Evolutionary conservation across 2,888 invertebrate genomes (phyloP).

Genomic region (Troides aeacus): DNA sequence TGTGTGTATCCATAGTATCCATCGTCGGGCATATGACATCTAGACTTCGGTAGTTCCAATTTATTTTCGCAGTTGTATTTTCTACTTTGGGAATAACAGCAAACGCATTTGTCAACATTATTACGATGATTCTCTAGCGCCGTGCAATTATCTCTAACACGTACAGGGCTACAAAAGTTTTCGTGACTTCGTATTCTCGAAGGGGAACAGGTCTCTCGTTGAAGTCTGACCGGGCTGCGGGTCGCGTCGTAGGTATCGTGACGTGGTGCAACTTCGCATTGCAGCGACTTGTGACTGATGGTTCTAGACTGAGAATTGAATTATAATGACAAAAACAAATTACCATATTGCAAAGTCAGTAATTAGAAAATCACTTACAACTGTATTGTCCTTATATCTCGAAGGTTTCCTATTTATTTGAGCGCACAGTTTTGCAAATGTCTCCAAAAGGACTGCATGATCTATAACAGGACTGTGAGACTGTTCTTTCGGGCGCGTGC

Average conservation of each 20-base stretch:
- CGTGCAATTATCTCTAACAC: constrained; percentile 44
- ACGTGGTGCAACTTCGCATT: constrained; percentile 56
- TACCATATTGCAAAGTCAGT: background rate
- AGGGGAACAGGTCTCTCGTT: constrained; percentile 46
- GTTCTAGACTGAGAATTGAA: constrained; percentile 50
- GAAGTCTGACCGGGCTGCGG: constrained; percentile 46
- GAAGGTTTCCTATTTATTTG: constrained; percentile 53
- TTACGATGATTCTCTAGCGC: constrained; percentile 34
- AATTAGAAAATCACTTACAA: constrained; percentile 44
- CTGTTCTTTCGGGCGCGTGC: constrained; percentile 39
- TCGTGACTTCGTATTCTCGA: constrained; percentile 57
- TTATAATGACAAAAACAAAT: background rate
- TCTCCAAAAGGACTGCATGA: constrained; percentile 58
- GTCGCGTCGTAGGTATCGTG: constrained; percentile 46
- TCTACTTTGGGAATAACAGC: constrained; percentile 35
- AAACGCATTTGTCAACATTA: constrained; percentile 43
- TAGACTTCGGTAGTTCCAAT: constrained; percentile 47
- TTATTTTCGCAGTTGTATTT: constrained; percentile 53
- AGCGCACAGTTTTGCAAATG: constrained; percentile 65
- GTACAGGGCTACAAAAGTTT: constrained; percentile 41
- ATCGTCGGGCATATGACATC: constrained; percentile 40
- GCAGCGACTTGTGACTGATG: constrained; percentile 70
- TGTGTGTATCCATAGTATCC: constrained; percentile 48
- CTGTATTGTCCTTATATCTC: constrained; percentile 34
- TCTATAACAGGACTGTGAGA: constrained; percentile 42